These are phyloP conservation scores for Hypomesus transpacificus DNA, from an alignment of 2,113 vertebrate genomes.

Conservation along the genomic window DNA sequence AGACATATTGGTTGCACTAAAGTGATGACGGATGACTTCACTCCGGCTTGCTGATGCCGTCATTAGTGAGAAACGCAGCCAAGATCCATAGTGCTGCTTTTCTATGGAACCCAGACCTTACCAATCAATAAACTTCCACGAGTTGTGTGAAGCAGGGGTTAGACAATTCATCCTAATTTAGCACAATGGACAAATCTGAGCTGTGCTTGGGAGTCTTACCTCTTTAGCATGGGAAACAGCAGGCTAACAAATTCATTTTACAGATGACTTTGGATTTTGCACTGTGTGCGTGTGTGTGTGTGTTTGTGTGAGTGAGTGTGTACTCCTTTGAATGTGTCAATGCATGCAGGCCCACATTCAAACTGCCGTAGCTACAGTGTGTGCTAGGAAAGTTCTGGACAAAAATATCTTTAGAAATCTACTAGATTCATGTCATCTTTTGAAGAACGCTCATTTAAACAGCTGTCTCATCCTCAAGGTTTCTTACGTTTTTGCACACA, in stretches of 20 bases:
- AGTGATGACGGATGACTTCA: constrained; percentile 48
- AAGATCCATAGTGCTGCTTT: constrained; percentile 35
- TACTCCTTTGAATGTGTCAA: not conserved
- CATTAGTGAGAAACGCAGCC: constrained; percentile 48
- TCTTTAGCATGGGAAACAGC: constrained; percentile 58
- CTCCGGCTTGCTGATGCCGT: constrained; percentile 45
- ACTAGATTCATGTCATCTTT: not conserved
- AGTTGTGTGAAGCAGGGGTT: constrained; percentile 43
- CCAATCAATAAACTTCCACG: constrained; percentile 72
- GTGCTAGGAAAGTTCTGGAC: too few species aligned
- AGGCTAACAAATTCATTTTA: not conserved
- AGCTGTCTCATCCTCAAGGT: constrained; percentile 7
- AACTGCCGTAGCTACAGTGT: too few species aligned
- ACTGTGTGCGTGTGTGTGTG: not conserved
- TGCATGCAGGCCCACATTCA: too few species aligned
- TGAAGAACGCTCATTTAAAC: not conserved
- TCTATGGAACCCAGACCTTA: constrained; percentile 26
- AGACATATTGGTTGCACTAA: constrained; percentile 40
- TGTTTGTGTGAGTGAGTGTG: not conserved
- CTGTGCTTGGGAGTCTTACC: constrained; percentile 56
- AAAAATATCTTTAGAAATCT: too few species aligned
- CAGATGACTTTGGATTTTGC: not conserved
- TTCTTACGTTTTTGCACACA: constrained; percentile 56
- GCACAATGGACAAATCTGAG: constrained; percentile 65
- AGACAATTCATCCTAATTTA: constrained; percentile 68